Evolutionary conservation across 1,140 invertebrate species (phyloP), one percentile per base, ranked within the genome.

Genomic region (Pissodes strobi): DNA sequence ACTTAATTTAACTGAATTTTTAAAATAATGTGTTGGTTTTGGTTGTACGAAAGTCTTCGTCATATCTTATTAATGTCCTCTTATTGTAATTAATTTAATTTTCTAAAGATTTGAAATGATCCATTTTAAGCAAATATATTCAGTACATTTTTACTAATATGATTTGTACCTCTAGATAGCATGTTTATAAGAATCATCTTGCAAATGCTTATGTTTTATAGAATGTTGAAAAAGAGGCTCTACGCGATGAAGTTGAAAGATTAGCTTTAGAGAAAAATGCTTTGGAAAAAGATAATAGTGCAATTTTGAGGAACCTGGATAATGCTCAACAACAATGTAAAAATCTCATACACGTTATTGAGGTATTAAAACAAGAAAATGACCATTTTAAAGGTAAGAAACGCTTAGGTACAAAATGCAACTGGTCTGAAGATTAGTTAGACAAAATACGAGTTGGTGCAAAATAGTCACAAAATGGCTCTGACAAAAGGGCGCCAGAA

Each of bases 301-400:
- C 27, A 13, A 46, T 64, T 15, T 38, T 55, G 41, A 59, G 48
- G 65, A 68, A 69, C 62, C 60, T 72, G 13, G 66, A 74, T 65
- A 64, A 25, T 48, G 68, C 72, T 12, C 70, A 73, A 51, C 48
- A 70, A 49, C 72, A 73, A 38, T 73, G 72, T 49, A 66, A 67
- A 37, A 69, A 76, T 49, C 53, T 75, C 4, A 68, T 72, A 30
- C 45, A 56, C 38, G 62, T 72, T 34, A 60, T 71, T 5, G 67
- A 74, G 63, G 59, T 58, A n/a, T 57, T 74, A 22, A 64, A 69
- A 17, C 68, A 72, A 30, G 71, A 74, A 67, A 69, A 67, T 68
- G 58, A 59, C 13, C 69, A 72, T 56, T 71, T 71, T 34, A 68
- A 68, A 66, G 69, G 69, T 71, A 55, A 21, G 5, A 22, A 43